A percentile compares a stretch with the other conserved stretches of the same genome.
These are phyloP conservation scores for Orestias chungarensis DNA, from an alignment of 2,797 vertebrate species.

Conservation along the genomic window DNA sequence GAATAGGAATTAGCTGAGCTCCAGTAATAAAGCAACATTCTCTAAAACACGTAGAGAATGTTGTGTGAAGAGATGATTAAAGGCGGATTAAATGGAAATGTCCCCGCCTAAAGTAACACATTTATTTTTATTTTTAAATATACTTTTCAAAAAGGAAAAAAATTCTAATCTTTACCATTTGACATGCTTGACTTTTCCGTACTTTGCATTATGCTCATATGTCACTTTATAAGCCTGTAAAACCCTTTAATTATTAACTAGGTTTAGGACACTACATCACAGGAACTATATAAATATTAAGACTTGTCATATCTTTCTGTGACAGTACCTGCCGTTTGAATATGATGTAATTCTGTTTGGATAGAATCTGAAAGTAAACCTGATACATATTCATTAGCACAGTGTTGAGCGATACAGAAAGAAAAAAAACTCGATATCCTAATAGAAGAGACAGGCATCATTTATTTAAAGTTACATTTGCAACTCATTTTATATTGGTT, in stretches of 20 bases:
- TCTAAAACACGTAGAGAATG: background rate
- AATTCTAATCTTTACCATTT: background rate
- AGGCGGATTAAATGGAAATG: background rate
- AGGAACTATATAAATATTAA: too few species aligned
- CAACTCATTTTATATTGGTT: background rate
- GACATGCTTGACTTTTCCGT: too few species aligned
- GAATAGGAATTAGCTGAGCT: background rate
- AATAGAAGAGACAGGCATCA: background rate
- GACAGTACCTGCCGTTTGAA: background rate
- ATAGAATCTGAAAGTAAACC: too few species aligned
- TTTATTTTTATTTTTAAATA: background rate
- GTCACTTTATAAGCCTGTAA: too few species aligned
- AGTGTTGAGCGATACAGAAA: too few species aligned
- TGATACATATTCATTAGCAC: too few species aligned
- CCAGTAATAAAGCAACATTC: background rate
- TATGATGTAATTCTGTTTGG: background rate
- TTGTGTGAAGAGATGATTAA: background rate
- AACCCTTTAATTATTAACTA: too few species aligned
- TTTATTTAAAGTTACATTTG: background rate
- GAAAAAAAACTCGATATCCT: background rate
- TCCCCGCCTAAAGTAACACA: background rate
- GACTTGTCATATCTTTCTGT: background rate
- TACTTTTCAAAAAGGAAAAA: background rate
- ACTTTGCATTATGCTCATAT: background rate
- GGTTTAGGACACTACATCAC: too few species aligned